Conservation (phyloP, 2,113 vertebrate genomes). For the Chelonoidis abingdonii region DNA sequence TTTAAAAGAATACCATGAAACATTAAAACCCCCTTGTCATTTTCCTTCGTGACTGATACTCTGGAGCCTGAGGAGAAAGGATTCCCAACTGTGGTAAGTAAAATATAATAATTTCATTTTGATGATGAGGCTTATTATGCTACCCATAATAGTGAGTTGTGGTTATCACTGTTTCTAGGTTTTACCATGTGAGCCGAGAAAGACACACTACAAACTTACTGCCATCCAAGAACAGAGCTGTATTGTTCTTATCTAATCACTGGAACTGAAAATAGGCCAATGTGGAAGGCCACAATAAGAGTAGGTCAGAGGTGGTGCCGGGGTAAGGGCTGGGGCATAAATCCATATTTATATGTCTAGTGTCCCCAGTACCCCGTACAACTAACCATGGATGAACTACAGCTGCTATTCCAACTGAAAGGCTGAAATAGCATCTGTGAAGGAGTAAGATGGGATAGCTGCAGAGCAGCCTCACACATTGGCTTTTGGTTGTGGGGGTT, state of each 20-base stretch:
- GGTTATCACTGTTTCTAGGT: constrained; percentile 55
- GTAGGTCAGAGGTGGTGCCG: background rate
- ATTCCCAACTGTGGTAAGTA: background rate
- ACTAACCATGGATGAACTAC: rapidly evolving
- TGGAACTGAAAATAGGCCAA: background rate
- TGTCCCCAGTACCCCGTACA: background rate
- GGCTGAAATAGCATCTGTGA: background rate
- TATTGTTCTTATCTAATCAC: rapidly evolving
- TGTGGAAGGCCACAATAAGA: background rate
- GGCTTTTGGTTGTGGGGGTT: rapidly evolving
- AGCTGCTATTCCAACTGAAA: background rate
- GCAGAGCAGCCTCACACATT: rapidly evolving
- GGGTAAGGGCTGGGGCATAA: background rate
- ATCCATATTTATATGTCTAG: background rate
- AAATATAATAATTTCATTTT: constrained; percentile 59
- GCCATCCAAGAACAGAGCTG: constrained; percentile 7
- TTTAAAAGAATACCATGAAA: constrained; percentile 24
- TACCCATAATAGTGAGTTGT: background rate
- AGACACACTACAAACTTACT: constrained; percentile 54
- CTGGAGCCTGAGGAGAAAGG: constrained; percentile 64
- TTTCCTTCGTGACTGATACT: background rate
- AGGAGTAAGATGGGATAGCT: background rate
- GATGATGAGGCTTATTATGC: background rate
- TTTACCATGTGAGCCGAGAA: constrained; percentile 37
- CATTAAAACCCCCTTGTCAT: background rate